Base-by-base conservation (phyloP, 2,888 invertebrate genomes). In the Trilocha varians region DNA sequence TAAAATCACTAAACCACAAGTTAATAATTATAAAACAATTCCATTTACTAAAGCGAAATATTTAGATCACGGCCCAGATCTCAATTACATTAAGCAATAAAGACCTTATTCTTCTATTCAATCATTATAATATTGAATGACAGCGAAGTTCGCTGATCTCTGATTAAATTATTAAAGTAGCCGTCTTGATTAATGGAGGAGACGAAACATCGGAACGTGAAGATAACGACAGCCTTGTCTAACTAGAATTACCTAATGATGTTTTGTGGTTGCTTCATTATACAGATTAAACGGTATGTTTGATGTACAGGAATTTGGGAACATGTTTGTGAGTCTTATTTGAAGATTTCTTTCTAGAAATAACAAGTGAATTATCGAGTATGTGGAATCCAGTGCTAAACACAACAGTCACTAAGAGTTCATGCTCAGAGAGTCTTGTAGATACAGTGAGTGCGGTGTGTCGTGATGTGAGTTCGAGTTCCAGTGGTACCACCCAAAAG, bases 171-270 rank as follows among this genome's bases (percentile, higher is more conserved):
- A 25, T 25, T 25, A 25, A 25, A 25, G 25, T 25, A 25, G 25
- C 25, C 25, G 25, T 6, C 25, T 25, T 25, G 25, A 25, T 25
- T 25, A 25, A 25, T 25, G 25, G 25, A 25, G 25, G 25, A 25
- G 4, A 25, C 5, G 25, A 11, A 25, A 38, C 43, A 36, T 5
- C 33, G 34, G 25, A 40, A 43, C 18, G 39, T 37, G 36, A 13
- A 43, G 40, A 43, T 43, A 40, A 43, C 40, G 40, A 37, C 25
- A 16, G 34, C 34, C 25, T 8, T 16, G 32, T 38, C 16, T 43
- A 40, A 43, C 40, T 43, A 43, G 32, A 39, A 43, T 39, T 40
- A 34, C 33, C 37, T 40, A 39, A 42, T 42, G 42, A 42, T 42
- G 16, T 33, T 39, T 25, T 25, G 25, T 34, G 17, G 16, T n/a